Conservation (phyloP, 1,140 invertebrate genomes). For the Ceratosolen solmsi region DNA sequence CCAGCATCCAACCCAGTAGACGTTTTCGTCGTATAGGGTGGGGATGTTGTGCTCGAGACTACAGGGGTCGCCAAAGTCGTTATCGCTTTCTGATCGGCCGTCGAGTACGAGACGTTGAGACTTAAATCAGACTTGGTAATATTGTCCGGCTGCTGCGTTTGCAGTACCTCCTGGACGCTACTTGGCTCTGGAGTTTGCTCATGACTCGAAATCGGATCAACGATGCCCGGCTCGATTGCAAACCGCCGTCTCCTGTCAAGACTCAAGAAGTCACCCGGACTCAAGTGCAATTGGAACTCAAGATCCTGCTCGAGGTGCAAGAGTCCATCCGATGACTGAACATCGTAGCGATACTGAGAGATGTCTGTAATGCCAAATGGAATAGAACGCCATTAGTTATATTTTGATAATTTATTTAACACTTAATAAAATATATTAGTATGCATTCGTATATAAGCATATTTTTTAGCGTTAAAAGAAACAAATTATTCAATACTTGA, state of each 20-base stretch:
- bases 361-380: conserved; percentile 7
- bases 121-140: conserved; percentile 22
- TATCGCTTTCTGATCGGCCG: conserved; percentile 36
- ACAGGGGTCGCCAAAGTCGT: conserved; percentile 5
- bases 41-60: not conserved
- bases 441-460: no score
- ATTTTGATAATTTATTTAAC: no score
- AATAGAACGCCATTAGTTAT: no score
- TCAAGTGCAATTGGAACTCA: conserved; percentile 10
- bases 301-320: conserved; percentile 15
- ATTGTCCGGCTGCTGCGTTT: conserved; percentile 20
- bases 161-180: not conserved
- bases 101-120: conserved; percentile 51
- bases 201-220: not conserved
- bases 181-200: conserved; percentile 13
- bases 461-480: no score
- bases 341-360: conserved; percentile 9
- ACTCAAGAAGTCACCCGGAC: not conserved
- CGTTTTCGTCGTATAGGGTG: not conserved
- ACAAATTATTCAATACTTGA: no score
- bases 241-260: conserved; percentile 1
- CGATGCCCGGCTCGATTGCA: not conserved
- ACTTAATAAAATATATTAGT: no score
- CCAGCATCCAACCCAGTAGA: not conserved
- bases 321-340: not conserved